Percentiles rank a stretch among this genome's conserved stretches.
These are phyloP conservation scores for Erpetoichthys calabaricus DNA, from an alignment of 2,797 vertebrate genomes.

Conservation along the genomic window DNA sequence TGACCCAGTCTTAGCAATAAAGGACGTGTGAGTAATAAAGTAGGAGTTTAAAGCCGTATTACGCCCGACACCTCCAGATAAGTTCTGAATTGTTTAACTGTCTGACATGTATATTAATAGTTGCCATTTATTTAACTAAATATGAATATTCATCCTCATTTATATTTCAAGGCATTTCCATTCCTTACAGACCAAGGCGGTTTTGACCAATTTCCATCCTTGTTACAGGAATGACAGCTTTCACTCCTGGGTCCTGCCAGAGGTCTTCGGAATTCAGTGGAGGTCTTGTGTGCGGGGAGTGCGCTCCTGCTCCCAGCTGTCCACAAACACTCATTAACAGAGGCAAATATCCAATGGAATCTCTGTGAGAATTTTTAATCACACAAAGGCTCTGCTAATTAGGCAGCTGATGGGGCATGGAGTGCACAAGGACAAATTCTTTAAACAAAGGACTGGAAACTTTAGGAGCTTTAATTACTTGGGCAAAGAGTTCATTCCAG, in stretches of 20 bases:
- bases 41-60: constrained; percentile 78
- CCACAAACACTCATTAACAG: constrained; percentile 99
- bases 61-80: constrained; percentile 61
- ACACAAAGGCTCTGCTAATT: constrained; percentile 95
- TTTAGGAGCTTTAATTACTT: constrained; percentile 99
- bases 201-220: constrained; percentile 91
- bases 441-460: constrained; percentile 99
- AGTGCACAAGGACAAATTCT: constrained; percentile 99
- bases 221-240: constrained; percentile 93
- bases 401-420: constrained; percentile 99
- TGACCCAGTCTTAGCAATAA: constrained; percentile 56
- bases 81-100: constrained; percentile 66
- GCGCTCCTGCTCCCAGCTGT: constrained; percentile 86
- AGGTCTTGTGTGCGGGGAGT: constrained; percentile 76
- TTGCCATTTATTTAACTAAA: constrained; percentile 89
- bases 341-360: constrained; percentile 97
- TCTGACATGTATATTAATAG: constrained; percentile 98
- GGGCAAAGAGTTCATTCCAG: constrained; percentile 98
- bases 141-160: constrained; percentile 99
- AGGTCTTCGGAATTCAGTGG: constrained; percentile 83
- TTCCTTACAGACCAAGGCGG: constrained; percentile 70
- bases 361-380: constrained; percentile 99
- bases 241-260: constrained; percentile 96
- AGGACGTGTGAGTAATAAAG: constrained; percentile 73
- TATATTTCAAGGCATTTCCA: constrained; percentile 97